Percentiles rank a stretch among this genome's conserved stretches.
Evolutionary conservation across 2,113 vertebrate genomes (phyloP).

Genomic region (Hippolais icterina): DNA sequence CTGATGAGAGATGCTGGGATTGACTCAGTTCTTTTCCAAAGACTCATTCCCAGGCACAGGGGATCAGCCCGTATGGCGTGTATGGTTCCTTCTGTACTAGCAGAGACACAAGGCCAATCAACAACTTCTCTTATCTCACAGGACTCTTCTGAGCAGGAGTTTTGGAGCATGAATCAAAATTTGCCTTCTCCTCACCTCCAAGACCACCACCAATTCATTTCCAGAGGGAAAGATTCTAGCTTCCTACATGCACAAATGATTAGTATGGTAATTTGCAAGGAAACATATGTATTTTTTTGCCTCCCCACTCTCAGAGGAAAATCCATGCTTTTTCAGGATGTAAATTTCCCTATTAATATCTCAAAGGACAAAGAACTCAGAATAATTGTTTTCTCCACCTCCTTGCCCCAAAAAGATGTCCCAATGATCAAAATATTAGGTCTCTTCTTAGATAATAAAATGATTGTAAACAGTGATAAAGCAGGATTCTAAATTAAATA

Average conservation of each 20-base stretch:
- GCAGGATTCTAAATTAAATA: background rate
- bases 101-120: background rate
- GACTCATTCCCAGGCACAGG: background rate
- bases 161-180: background rate
- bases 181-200: background rate
- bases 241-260: background rate
- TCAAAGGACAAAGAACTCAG: background rate
- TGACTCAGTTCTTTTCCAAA: background rate
- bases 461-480: background rate
- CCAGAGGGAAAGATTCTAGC: background rate
- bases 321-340: background rate
- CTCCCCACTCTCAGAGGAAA: background rate
- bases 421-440: background rate
- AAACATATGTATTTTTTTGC: background rate
- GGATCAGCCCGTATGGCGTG: fast-evolving
- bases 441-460: background rate
- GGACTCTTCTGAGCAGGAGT: background rate
- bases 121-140: background rate
- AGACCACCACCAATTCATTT: background rate
- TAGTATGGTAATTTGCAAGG: background rate
- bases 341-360: background rate
- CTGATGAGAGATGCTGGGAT: background rate
- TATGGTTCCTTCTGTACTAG: background rate
- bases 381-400: background rate
- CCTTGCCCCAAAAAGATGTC: background rate